These are phyloP conservation scores for Lagodon rhomboides DNA, from an alignment of 2,797 vertebrate species.

Conservation along the genomic window DNA sequence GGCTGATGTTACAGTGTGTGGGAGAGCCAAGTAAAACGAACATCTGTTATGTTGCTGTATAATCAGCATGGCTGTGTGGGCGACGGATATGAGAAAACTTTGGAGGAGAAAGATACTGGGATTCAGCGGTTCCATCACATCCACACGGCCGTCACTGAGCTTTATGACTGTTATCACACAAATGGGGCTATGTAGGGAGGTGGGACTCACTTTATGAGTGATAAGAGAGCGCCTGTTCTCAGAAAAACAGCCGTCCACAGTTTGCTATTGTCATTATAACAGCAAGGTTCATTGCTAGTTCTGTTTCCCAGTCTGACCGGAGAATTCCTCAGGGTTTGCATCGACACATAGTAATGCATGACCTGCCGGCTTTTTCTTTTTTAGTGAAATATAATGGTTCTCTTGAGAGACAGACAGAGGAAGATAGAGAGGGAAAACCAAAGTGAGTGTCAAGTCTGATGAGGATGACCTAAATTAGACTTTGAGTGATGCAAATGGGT, in stretches of 20 bases:
- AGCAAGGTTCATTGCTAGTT: conserved; percentile 8
- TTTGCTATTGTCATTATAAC: conserved; percentile 42
- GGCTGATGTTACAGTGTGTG: conserved; percentile 66
- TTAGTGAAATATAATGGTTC: conserved; percentile 17
- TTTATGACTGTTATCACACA: conserved; percentile 62
- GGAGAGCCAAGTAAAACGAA: conserved; percentile 69
- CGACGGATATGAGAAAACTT: conserved; percentile 63
- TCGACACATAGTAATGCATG: conserved; percentile 6
- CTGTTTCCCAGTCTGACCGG: conserved; percentile 3
- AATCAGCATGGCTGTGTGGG: conserved; percentile 72
- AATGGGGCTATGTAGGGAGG: conserved; percentile 47
- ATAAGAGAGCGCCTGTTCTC: conserved; percentile 32
- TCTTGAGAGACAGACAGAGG: conserved; percentile 10
- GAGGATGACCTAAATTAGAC: conserved; percentile 64
- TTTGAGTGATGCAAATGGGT: conserved; percentile 62
- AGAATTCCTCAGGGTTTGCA: conserved; percentile 16
- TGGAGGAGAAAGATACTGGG: conserved; percentile 35
- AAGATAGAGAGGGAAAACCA: neutral
- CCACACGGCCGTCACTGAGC: conserved; percentile 28
- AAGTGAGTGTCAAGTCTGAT: conserved; percentile 27
- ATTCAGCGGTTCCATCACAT: conserved; percentile 46
- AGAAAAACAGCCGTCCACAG: conserved; percentile 41
- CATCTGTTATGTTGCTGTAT: conserved; percentile 75
- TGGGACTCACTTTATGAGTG: conserved; percentile 56
- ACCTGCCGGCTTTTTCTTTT: neutral